Conservation (phyloP, 2,797 vertebrate genomes). For the Gymnothorax reevesii region DNA sequence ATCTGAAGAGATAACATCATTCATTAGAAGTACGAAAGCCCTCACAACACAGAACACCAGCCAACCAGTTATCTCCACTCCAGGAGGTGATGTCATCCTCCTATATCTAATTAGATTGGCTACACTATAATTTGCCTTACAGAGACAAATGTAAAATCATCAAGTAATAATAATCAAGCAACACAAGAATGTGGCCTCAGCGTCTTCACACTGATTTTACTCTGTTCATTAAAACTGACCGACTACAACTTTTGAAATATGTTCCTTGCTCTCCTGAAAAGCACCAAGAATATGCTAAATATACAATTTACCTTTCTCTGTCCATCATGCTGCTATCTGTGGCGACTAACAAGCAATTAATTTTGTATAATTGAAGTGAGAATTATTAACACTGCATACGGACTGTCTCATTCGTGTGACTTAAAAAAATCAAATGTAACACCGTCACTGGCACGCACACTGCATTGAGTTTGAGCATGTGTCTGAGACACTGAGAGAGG, state of each 20-base stretch:
- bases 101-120: neutral
- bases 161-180: conserved; percentile 3
- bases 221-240: neutral
- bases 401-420: neutral
- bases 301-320: neutral
- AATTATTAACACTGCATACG: neutral
- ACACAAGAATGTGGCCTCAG: neutral
- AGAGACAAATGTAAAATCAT: conserved; percentile 9
- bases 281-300: neutral
- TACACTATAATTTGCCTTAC: neutral
- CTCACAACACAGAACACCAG: neutral
- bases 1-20: neutral
- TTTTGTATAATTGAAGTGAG: neutral
- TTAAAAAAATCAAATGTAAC: neutral
- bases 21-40: neutral
- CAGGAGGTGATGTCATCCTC: conserved; percentile 4
- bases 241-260: neutral
- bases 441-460: neutral
- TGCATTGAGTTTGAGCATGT: neutral
- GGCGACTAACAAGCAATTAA: conserved; percentile 8
- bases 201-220: neutral
- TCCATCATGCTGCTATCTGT: neutral
- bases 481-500: neutral
- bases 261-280: neutral
- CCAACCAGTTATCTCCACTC: neutral